Conservation (phyloP, 2,797 vertebrate species). For the Paramormyrops hopkinsi region DNA sequence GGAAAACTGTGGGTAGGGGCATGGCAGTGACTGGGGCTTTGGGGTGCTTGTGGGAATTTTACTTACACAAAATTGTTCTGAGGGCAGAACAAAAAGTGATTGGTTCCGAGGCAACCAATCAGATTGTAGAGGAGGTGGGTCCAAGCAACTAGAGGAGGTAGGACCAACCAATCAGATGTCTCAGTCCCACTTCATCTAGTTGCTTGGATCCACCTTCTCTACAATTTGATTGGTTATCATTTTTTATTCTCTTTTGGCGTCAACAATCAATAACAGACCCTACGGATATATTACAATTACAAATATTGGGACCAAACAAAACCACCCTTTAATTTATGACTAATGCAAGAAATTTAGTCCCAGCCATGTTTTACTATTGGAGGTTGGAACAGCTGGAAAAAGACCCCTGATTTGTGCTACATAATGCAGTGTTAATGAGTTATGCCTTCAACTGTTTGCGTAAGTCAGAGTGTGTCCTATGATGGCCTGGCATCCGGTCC, state of each 20-base stretch:
- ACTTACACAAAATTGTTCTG: background rate
- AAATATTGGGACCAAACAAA: background rate
- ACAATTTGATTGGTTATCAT: background rate
- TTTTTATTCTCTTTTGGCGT: background rate
- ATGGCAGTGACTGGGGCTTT: background rate
- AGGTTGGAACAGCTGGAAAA: background rate
- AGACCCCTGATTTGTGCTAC: background rate
- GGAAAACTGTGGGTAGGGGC: background rate
- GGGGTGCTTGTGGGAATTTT: background rate
- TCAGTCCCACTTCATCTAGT: background rate
- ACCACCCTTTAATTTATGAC: background rate
- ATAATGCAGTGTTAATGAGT: background rate
- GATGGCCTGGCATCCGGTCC: background rate
- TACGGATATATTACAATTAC: background rate
- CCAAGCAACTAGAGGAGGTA: background rate
- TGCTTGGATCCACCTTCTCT: background rate
- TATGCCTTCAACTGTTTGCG: background rate
- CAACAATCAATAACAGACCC: background rate
- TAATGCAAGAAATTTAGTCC: background rate
- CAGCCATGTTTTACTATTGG: background rate
- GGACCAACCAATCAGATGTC: background rate
- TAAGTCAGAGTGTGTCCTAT: background rate
- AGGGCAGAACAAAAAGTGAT: background rate
- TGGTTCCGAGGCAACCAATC: background rate
- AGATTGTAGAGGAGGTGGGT: background rate